Base-by-base conservation (phyloP, 92 coral and sea anemone genomes). In the Porites evermanni region DNA sequence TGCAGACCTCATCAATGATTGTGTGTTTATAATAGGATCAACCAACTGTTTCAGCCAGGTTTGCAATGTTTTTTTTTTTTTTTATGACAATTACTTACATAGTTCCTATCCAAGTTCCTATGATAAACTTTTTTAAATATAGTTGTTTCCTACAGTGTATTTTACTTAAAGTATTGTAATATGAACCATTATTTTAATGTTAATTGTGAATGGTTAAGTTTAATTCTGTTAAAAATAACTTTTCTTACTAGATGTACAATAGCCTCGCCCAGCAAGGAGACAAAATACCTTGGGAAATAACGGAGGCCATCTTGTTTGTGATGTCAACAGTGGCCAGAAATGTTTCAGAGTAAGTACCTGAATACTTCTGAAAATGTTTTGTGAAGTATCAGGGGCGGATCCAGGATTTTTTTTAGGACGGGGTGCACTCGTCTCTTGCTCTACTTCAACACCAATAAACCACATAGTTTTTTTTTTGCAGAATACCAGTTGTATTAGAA, bases 21-120 rank as follows among this genome's bases (percentile, higher is more conserved):
- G 97, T 88, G 98, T 95, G 53, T 97, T 97, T 73, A 92, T 97
- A 77, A 94, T 97, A 77, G 98, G 99, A 54, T 97, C 99, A 72
- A 88, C 91, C 73, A 91, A 72, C 52, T 93, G 96, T 67, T 97
- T 97, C 89, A 75, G 88, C 65, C 98, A 97, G 96, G 99, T 97
- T 77, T 56, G 93, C 17, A 56, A 54, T 54, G 12, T 13, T 54
- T 56, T 56, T 56, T 21, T 21, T 21, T 56, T 10, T 56, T 13
- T 13, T 38, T 0, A 38, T 38, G 5, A 38, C 47, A 38, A 3
- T 38, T 38, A 38, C 47, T 38, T 38, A 38, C 47, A 38, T 38
- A 38, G 5, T 38, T 38, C 47, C 47, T 38, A 38, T 38, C 47
- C 47, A 38, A 38, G 47, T 38, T 38, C 47, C 6, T 38, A 38